Percentiles rank a stretch among this genome's conserved stretches.
Evolutionary conservation across 2,888 invertebrate species (phyloP).

Genomic region (Thecocarcelia acutangulata): DNA sequence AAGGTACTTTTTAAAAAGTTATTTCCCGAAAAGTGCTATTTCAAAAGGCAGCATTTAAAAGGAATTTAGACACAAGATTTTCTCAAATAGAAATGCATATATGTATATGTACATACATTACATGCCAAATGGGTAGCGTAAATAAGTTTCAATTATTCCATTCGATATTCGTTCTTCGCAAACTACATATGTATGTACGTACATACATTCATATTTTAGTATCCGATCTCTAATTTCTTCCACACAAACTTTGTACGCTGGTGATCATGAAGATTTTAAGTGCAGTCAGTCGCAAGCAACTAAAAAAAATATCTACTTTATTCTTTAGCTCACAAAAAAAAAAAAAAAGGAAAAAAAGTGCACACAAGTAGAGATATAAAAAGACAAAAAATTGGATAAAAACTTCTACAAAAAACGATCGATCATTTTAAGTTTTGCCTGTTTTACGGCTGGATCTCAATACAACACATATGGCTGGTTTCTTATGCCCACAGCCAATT

Average conservation of each 20-base stretch:
- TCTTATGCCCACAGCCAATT: conserved; percentile 48
- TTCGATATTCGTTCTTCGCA: neutral
- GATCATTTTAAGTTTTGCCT: conserved; percentile 64
- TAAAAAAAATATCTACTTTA: conserved; percentile 39
- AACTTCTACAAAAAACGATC: conserved; percentile 53
- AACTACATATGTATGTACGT: too few relatives aligned
- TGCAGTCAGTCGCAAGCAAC: conserved; percentile 48
- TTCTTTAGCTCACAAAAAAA: too few relatives aligned
- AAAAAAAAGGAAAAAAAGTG: conserved; percentile 35
- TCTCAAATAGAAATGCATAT: too few relatives aligned
- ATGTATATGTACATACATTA: too few relatives aligned
- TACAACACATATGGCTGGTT: conserved; percentile 51
- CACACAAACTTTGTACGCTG: conserved; percentile 8
- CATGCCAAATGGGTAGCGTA: too few relatives aligned
- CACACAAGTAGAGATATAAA: conserved; percentile 30
- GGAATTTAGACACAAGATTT: too few relatives aligned
- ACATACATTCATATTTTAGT: too few relatives aligned
- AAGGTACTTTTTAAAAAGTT: too few relatives aligned
- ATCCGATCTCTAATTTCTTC: conserved; percentile 19
- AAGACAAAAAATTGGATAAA: conserved; percentile 18
- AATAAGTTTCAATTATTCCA: too few relatives aligned
- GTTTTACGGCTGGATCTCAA: conserved; percentile 40
- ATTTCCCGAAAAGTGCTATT: too few relatives aligned
- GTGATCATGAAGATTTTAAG: conserved; percentile 23
- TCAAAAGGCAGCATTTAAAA: too few relatives aligned